These are phyloP conservation scores for Thysanoteuthis rhombus DNA, from an alignment of 2,888 invertebrate genomes.

Conservation along the genomic window DNA sequence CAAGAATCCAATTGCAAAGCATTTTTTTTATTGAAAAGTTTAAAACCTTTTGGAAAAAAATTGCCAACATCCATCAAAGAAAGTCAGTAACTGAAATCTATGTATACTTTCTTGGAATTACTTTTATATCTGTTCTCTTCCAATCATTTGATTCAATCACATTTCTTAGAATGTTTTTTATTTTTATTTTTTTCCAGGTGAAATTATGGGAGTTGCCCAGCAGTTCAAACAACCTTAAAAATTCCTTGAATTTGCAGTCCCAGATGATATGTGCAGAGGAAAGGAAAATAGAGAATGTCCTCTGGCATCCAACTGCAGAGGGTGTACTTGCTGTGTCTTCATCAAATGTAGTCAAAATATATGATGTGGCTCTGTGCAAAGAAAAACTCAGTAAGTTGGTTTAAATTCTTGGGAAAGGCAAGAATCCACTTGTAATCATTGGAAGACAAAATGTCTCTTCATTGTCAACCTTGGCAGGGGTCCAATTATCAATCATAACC, in stretches of 20 bases:
- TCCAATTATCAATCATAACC: no score
- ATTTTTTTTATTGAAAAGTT: no score
- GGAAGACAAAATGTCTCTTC: no score
- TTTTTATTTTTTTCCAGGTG: slow-evolving; percentile 71
- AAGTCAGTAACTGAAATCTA: no score
- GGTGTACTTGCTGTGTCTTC: slow-evolving; percentile 88
- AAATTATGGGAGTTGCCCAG: slow-evolving; percentile 90
- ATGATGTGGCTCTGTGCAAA: slow-evolving; percentile 75
- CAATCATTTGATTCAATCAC: no score
- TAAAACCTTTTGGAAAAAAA: no score
- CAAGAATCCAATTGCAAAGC: no score
- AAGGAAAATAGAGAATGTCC: slow-evolving; percentile 85
- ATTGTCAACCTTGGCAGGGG: no score
- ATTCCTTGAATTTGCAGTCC: slow-evolving; percentile 73
- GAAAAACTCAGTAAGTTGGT: slow-evolving; percentile 49
- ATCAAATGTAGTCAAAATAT: slow-evolving; percentile 82
- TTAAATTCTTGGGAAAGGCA: not conserved
- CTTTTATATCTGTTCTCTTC: no score
- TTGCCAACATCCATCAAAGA: no score
- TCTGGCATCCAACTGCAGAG: slow-evolving; percentile 91
- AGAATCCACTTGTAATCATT: no score
- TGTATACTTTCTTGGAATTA: no score
- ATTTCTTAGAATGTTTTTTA: not conserved
- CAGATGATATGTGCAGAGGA: slow-evolving; percentile 75
- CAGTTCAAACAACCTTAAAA: slow-evolving; percentile 72